phyloP scores from a whole-genome alignment of 2,797 vertebrate species.

The Novumbra hubbsi region DNA sequence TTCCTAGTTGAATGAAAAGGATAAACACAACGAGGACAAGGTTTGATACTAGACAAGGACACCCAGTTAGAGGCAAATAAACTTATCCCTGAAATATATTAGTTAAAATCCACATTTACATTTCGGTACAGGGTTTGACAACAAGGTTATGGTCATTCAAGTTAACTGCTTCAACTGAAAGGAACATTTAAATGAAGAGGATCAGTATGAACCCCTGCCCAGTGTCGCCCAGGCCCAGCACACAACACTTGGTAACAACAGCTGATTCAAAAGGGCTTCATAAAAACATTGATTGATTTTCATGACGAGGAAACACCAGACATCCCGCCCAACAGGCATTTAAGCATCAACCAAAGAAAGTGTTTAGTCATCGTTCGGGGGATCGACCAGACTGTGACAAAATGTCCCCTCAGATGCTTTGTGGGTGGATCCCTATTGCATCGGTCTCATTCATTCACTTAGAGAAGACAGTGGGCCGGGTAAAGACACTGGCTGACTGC shows the following conservation, averaged over 20 bases:
- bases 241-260: neutral
- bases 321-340: neutral
- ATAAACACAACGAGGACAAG: too few relatives aligned
- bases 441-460: slow-evolving; percentile 21
- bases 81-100: too few relatives aligned
- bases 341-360: neutral
- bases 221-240: too few relatives aligned
- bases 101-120: too few relatives aligned
- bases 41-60: too few relatives aligned
- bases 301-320: neutral
- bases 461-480: slow-evolving; percentile 23
- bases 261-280: neutral
- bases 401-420: neutral
- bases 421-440: slow-evolving; percentile 7
- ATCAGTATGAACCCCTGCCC: too few relatives aligned
- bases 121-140: too few relatives aligned
- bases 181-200: too few relatives aligned
- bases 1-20: too few relatives aligned
- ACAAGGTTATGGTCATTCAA: too few relatives aligned
- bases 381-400: slow-evolving; percentile 1
- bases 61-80: too few relatives aligned
- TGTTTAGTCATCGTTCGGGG: neutral
- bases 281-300: neutral
- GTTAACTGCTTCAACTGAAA: too few relatives aligned
- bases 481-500: neutral